Evolutionary conservation across 2,888 invertebrate species (phyloP), one percentile per base, ranked within the genome.

Genomic region (Cyclophora albipunctata): DNA sequence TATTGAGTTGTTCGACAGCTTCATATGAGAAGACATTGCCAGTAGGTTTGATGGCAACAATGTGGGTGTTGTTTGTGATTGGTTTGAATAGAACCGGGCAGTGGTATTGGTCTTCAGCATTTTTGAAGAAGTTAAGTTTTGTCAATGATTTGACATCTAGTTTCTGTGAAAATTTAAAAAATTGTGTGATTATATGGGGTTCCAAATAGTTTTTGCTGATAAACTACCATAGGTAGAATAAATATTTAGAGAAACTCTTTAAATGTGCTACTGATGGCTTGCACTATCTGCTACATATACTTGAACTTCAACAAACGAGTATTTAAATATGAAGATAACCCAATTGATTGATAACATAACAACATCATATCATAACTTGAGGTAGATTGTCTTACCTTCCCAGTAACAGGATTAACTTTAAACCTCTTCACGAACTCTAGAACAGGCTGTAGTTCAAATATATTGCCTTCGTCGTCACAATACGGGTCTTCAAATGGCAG

Each of bases 21-120:
- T 99, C 98, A 87, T 94, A 92, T 0, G 95, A 95, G 79, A 94
- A 99, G 0, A 99, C 98, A 91, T 99, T 99, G 34, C 99, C 99
- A 5, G 97, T 98, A 0, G 93, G 93, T 49, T 91, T 92, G 54
- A 98, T 92, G 0, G 96, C 95, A 34, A 97, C 96, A 76, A 99
- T 96, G 70, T 98, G 95, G 0, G 97, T 96, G 79, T 96, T 96
- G 70, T 97, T 97, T 0, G 96, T 97, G 69, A 99, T 97, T 0
- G 92, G 90, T 81, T 97, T 98, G 73, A 96, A 98, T 34, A 98
- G 84, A 3, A 98, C 97, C 0, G 98, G 98, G 65, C 98, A 99
- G 71, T 98, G 98, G 71, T 94, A 96, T 63, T 95, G 91, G 3
- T 91, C 94, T 60, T 95, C 92, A 0, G 91, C 80, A 86, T 98